A percentile compares a stretch with the other conserved stretches of the same genome.
phyloP scores from a whole-genome alignment of 92 coral and sea anemone species.

The Blastomussa wellsi region DNA sequence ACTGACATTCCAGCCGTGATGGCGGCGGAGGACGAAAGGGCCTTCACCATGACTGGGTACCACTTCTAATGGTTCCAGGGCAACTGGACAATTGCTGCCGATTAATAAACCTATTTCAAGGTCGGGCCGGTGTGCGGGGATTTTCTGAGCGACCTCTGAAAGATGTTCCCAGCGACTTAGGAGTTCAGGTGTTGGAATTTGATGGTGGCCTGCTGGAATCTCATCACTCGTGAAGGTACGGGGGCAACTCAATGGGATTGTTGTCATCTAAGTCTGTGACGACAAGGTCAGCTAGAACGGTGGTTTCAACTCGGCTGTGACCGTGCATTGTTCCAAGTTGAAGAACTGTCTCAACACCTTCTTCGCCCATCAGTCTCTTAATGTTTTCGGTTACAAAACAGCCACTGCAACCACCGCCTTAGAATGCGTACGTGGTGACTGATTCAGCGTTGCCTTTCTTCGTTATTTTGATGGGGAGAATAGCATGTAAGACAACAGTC shows the following conservation, averaged over 20 bases:
- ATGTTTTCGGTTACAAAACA: constrained; percentile 64
- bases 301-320: constrained; percentile 31
- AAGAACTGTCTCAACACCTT: constrained; percentile 27
- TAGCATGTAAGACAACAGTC: constrained; percentile 42
- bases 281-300: constrained; percentile 17
- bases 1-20: constrained; percentile 63
- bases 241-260: constrained; percentile 41
- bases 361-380: constrained; percentile 13
- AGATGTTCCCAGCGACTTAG: too few relatives aligned
- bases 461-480: constrained; percentile 25
- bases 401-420: constrained; percentile 68
- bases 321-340: constrained; percentile 67
- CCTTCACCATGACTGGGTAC: constrained; percentile 52
- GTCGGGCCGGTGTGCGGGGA: too few relatives aligned
- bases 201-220: constrained; percentile 51
- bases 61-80: constrained; percentile 67
- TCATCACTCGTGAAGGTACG: constrained; percentile 29
- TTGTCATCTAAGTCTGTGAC: too few relatives aligned
- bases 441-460: neutral
- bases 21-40: constrained; percentile 55
- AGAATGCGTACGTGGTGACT: constrained; percentile 64
- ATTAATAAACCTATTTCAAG: constrained; percentile 56
- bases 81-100: constrained; percentile 63
- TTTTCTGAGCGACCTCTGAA: neutral
- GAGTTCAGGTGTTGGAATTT: constrained; percentile 53